A percentile compares a stretch with the other conserved stretches of the same genome.
Conservation (phyloP, 2,797 vertebrate genomes). For the Chelon auratus region DNA sequence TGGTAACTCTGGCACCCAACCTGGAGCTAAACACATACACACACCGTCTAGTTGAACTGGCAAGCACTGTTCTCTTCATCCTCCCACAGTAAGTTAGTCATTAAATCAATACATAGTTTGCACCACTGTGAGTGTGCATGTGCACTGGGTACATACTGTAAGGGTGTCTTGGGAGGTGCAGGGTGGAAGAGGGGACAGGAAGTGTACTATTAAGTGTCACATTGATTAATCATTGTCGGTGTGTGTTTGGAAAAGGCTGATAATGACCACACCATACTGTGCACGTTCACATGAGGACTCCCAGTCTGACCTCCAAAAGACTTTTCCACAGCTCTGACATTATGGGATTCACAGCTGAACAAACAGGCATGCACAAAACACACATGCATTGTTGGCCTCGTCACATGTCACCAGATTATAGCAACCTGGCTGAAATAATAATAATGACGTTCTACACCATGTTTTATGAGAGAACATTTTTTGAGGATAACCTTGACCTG, state of each 20-base stretch:
- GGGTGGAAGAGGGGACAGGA: neutral
- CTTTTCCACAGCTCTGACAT: conserved; percentile 18
- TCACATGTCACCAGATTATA: too few relatives aligned
- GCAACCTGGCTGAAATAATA: too few relatives aligned
- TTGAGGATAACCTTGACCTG: too few relatives aligned
- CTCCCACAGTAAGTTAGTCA: conserved; percentile 30
- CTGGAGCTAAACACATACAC: conserved; percentile 18
- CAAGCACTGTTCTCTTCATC: conserved; percentile 27
- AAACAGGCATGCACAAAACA: too few relatives aligned
- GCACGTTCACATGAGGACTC: conserved; percentile 20
- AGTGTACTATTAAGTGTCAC: conserved; percentile 12
- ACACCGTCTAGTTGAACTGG: conserved; percentile 11
- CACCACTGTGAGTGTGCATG: conserved; percentile 6
- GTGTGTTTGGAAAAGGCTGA: conserved; percentile 33
- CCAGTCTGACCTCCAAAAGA: conserved; percentile 44
- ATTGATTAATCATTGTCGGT: conserved; percentile 34
- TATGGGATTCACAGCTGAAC: too few relatives aligned
- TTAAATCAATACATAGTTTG: conserved; percentile 64
- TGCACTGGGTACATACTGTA: neutral
- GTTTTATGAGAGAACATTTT: too few relatives aligned
- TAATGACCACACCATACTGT: conserved; percentile 16
- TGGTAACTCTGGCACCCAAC: conserved; percentile 46
- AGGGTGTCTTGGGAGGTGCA: conserved; percentile 4
- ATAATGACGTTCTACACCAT: too few relatives aligned
- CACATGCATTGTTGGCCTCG: too few relatives aligned